phyloP scores from a whole-genome alignment of 2,113 vertebrate genomes.

The Xiphophorus hellerii region DNA sequence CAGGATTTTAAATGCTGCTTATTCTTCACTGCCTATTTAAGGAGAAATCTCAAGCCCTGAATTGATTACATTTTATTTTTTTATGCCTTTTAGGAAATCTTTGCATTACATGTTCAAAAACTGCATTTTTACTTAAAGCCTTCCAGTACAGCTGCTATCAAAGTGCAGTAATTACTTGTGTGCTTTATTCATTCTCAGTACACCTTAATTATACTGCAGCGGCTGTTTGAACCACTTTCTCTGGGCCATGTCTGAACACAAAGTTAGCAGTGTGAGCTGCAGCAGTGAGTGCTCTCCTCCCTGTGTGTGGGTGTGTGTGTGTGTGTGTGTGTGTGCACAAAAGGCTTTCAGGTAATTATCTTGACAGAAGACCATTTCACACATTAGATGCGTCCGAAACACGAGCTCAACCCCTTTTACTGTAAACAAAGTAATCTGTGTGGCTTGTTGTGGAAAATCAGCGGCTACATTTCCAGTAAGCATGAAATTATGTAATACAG shows the following conservation, averaged over 20 bases:
- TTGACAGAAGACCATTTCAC: conserved; percentile 11
- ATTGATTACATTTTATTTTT: not conserved
- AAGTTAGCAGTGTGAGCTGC: not conserved
- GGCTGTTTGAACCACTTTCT: not conserved
- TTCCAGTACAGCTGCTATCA: not conserved
- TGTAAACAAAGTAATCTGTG: conserved; percentile 2
- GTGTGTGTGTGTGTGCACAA: conserved; percentile 10
- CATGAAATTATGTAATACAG: not conserved
- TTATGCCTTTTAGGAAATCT: not conserved
- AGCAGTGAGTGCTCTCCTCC: not conserved
- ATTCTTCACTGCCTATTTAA: not conserved
- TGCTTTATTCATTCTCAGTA: not conserved
- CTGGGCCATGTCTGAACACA: not conserved
- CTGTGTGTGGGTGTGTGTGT: not conserved
- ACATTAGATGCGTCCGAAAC: not conserved
- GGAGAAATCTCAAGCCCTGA: not conserved
- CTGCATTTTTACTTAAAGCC: not conserved
- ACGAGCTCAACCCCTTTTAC: not conserved
- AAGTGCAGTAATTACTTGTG: not conserved
- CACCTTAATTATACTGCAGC: not conserved
- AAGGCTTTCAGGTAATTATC: conserved; percentile 15
- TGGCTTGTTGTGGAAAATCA: conserved; percentile 9
- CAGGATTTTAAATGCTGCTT: not conserved
- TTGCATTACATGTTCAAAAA: no score
- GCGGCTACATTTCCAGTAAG: not conserved